Conservation (phyloP, 2,113 vertebrate species). For the Mus musculus region GRCm39 chr6:37179501-37180000, state of each 20-base stretch:
- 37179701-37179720: not conserved
- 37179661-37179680: not conserved
- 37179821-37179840: not conserved
- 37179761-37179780: not conserved
- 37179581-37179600: not conserved
- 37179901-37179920: not conserved
- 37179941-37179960: not conserved
- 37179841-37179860: not conserved
- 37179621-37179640: not conserved
- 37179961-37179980: rapidly evolving
- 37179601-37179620: not conserved
- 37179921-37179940: not conserved
- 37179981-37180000: not conserved
- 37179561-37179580: not conserved
- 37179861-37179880: not conserved
- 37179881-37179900: not conserved
- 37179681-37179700: not conserved
- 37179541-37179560: not conserved
- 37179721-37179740: not conserved
- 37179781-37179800: not conserved
- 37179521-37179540: not conserved
- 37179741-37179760: not conserved
- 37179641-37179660: not conserved
- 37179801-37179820: not conserved
- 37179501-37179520: not conserved